phyloP scores from a whole-genome alignment of 1,140 invertebrate species.

The Hypothenemus hampei region DNA sequence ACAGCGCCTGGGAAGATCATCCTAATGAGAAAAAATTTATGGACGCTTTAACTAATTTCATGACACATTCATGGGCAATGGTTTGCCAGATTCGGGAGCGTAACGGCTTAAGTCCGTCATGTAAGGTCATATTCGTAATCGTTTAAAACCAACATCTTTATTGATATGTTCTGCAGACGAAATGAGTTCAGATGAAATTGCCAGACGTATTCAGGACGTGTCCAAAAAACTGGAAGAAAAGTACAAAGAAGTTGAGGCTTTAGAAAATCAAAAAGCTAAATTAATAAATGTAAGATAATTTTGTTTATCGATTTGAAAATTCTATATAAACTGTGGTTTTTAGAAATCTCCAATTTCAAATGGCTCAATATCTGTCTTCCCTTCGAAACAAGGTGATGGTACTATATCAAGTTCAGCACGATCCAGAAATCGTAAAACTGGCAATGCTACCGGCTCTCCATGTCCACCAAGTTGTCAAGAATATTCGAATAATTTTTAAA shows the following conservation, averaged over 20 bases:
- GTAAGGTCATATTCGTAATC: no score
- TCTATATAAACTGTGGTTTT: no score
- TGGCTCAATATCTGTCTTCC: no score
- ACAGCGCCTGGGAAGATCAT: not conserved
- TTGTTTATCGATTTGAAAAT: no score
- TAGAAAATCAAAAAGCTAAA: slow-evolving; percentile 9
- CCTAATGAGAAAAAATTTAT: slow-evolving; percentile 9
- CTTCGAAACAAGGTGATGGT: no score
- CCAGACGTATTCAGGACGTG: slow-evolving; percentile 2
- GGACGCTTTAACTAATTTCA: slow-evolving; percentile 9
- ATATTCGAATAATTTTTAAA: no score
- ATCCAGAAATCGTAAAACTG: not conserved
- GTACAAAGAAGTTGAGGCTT: slow-evolving; percentile 5
- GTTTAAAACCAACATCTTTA: no score
- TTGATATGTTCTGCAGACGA: slow-evolving; percentile 15
- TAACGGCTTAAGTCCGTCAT: slow-evolving; percentile 1
- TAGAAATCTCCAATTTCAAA: no score
- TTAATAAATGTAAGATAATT: slow-evolving; percentile 7
- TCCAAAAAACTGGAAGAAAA: slow-evolving; percentile 15
- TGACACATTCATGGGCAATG: slow-evolving; percentile 13
- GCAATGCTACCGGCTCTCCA: not conserved
- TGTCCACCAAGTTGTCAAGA: slow-evolving; percentile 3
- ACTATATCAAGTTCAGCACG: not conserved
- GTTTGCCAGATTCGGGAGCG: slow-evolving; percentile 13
- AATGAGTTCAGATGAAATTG: slow-evolving; percentile 8